Evolutionary conservation across 2,888 invertebrate species (phyloP), one percentile per base, ranked within the genome.

Genomic region (Xestia xanthographa): DNA sequence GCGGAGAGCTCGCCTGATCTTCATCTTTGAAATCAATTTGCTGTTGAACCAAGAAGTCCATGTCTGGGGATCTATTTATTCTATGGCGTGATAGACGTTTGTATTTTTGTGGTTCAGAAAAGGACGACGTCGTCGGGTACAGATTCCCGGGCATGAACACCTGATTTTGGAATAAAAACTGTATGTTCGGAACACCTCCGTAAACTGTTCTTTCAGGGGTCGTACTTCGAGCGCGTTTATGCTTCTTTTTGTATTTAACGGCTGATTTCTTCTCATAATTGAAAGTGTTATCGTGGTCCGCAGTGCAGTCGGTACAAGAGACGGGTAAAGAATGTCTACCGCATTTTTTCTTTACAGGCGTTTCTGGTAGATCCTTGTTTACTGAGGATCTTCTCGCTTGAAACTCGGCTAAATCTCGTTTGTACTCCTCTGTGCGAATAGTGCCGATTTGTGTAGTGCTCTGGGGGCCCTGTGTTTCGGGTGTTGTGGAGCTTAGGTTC

Each of bases 131-230:
- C 1, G 91, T 83, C 26, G 92, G 89, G 73, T 92, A 92, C 82
- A 93, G 75, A 80, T 95, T 94, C 0, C 96, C 95, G 17, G 96
- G 96, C 95, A 97, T 95, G 80, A 96, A 96, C 34, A 97, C 95
- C 87, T 96, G 96, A 83, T 96, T 96, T 89, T 96, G 96, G 82
- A 96, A 97, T 26, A 96, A 90, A 89, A 97, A 96, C 84, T 97
- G 96, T 91, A 97, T 95, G 72, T 94, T 95, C 5, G 96, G 96
- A 1, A 93, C 89, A 3, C 91, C 91, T 69, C 92, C 93, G 80
- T 90, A 88, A 17, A 82, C 72, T 71, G 91, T 92, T 69, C 87
- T 67, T 58, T 94, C 94, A 0, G 94, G 91, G 5, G 92, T 93
- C 38, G 91, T 90, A 87, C 92, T 94, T 69, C 92, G 88, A 22